Conservation (phyloP, 2,888 invertebrate genomes). For the Drosophila anomelani region DNA sequence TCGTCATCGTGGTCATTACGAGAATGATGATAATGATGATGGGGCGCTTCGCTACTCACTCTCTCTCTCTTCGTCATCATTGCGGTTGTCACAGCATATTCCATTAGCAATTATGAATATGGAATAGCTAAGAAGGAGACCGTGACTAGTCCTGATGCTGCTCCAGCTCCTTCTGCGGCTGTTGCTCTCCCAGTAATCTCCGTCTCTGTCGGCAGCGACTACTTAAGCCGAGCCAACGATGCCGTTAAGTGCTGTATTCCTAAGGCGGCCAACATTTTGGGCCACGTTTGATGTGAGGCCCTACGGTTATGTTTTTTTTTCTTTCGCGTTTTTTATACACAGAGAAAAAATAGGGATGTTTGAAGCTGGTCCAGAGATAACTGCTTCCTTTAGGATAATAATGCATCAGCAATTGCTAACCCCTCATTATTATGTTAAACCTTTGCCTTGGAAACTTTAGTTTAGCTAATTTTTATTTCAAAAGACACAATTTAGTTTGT, state of each 20-base stretch:
- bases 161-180: not conserved
- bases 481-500: not conserved
- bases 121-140: constrained; percentile 67
- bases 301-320: not conserved
- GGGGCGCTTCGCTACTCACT: not conserved
- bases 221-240: constrained; percentile 74
- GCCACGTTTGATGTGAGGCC: constrained; percentile 43
- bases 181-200: constrained; percentile 56
- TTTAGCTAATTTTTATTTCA: too few relatives aligned
- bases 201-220: constrained; percentile 52
- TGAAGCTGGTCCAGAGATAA: not conserved
- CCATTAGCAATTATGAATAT: constrained; percentile 84
- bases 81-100: constrained; percentile 76
- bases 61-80: constrained; percentile 22
- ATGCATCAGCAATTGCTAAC: not conserved
- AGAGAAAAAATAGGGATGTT: not conserved
- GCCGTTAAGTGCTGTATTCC: constrained; percentile 70
- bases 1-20: constrained; percentile 21
- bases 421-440: not conserved
- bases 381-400: not conserved
- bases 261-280: constrained; percentile 47
- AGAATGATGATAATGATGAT: constrained; percentile 1
- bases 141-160: constrained; percentile 58
- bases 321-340: constrained; percentile 14
- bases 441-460: too few relatives aligned